Conservation (phyloP, 92 coral and sea anemone species). For the Bergia sp. region DNA sequence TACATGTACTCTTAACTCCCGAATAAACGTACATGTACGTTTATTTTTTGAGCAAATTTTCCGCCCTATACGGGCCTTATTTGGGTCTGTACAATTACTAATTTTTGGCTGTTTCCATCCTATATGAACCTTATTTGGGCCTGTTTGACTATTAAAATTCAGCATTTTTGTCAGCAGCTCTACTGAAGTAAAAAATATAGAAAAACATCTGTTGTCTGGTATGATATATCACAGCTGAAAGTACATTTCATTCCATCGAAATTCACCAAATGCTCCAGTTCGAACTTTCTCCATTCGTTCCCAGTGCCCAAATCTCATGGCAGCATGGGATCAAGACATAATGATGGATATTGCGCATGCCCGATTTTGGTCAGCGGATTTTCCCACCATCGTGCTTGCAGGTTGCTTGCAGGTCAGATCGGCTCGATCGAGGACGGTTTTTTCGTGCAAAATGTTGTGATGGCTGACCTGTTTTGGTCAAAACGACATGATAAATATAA, state of each 20-base stretch:
- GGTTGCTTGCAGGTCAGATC: no score
- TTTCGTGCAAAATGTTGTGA: no score
- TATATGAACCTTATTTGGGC: not conserved
- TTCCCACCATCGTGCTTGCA: no score
- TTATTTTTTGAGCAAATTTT: not conserved
- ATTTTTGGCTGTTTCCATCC: not conserved
- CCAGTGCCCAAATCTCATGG: not conserved
- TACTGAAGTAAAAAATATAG: not conserved
- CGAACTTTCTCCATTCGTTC: slow-evolving; percentile 3
- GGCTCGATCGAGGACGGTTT: no score
- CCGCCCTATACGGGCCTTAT: not conserved
- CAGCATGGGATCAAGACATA: not conserved
- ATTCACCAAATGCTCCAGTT: not conserved
- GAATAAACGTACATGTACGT: not conserved
- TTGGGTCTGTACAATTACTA: not conserved
- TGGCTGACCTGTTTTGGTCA: not conserved
- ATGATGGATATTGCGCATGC: no score
- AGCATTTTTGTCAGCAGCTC: not conserved
- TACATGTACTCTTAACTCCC: not conserved
- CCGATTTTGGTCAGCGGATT: no score
- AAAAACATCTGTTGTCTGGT: not conserved
- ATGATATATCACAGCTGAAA: not conserved
- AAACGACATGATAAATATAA: not conserved
- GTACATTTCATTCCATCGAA: not conserved
- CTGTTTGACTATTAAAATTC: not conserved